Evolutionary conservation across 2,888 invertebrate genomes (phyloP), one percentile per base, ranked within the genome.

Genomic region (Caenorhabditis parvicauda): DNA sequence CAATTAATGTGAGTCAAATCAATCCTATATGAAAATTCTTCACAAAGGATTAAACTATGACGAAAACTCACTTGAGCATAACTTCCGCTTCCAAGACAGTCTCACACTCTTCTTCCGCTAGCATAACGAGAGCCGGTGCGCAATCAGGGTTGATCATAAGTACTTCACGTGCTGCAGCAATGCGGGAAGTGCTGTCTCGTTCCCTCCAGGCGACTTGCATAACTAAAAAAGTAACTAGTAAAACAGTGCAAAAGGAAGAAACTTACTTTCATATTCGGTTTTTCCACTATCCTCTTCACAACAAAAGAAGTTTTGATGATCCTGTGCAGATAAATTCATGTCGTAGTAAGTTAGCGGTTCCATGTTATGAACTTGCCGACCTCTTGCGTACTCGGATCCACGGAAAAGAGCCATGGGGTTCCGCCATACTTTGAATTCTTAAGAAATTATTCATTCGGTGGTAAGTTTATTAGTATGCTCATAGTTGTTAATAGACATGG

Each of bases 281-380:
- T 89, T 90, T 29, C 90, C 89, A 1, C 87, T 87, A 82, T 93
- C 92, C 45, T 88, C 89, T 82, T 92, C 92, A 83, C 92, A 91
- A 0, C 91, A 92, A 81, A 93, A 92, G 83, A 92, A 91, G 3
- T 91, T 92, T 83, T 95, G 95, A 83, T 98, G 96, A 84, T 96
- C 96, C 84, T 96, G 95, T 21, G 96, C 95, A 0, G 94, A 93
- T 42, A 96, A 86, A 83, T 96, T 98, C 95, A 96, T 95, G 81
- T 98, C 96, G 83, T 96, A 94, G 84, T 92, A 96, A 0, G 96
- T 96, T 41, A 96, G 86, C 0, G 96, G 94, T 73, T 96, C 93
- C 80, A 92, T 91, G 72, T 89, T 89, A 1, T 91, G 91, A 0
- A 55, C 62, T 44, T 68, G 64, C 82, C 89, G 90, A 82, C 92